Evolutionary conservation across 2,113 vertebrate genomes (phyloP).

Genomic region (Phoenicopterus ruber): DNA sequence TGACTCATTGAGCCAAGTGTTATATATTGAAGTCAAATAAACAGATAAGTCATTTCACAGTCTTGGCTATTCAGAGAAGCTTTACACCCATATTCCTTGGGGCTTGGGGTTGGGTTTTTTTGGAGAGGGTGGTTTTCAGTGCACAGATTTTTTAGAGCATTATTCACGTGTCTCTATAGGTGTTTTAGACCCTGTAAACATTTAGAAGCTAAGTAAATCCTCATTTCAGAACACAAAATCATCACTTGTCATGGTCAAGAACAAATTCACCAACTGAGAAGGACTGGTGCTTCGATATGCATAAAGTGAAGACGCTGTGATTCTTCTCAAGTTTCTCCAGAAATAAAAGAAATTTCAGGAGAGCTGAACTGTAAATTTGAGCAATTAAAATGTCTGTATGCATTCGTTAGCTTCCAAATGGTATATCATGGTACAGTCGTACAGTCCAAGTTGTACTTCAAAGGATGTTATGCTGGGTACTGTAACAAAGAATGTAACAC

Average conservation of each 20-base stretch:
- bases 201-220: neutral
- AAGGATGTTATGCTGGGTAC: neutral
- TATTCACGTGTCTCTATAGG: neutral
- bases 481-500: neutral
- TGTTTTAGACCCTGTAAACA: neutral
- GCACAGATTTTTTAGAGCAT: neutral
- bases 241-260: neutral
- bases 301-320: neutral
- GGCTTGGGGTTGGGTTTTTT: fast-evolving
- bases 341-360: neutral
- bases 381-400: neutral
- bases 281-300: neutral
- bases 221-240: neutral
- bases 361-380: neutral
- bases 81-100: neutral
- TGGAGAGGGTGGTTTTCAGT: neutral
- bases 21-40: neutral
- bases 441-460: neutral
- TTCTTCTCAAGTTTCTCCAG: neutral
- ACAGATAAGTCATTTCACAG: neutral
- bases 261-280: neutral
- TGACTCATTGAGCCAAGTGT: neutral
- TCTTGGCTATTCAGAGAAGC: neutral
- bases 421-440: neutral
- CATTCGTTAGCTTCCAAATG: neutral